A percentile compares a stretch with the other conserved stretches of the same genome.
Evolutionary conservation across 2,797 vertebrate genomes (phyloP).

Genomic region (Bovichtus diacanthus): DNA sequence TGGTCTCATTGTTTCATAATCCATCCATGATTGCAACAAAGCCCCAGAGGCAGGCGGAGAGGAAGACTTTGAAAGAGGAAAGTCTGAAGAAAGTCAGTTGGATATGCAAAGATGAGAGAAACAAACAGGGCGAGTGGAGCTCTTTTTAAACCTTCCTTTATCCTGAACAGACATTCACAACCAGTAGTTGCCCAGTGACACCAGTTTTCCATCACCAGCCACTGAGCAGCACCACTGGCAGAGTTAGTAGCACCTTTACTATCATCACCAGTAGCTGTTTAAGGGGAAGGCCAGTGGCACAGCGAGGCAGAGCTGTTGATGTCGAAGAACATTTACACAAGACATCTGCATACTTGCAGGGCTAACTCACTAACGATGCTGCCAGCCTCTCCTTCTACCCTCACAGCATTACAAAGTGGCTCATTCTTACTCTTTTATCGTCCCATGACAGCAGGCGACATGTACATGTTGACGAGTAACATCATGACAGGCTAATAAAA

Average conservation of each 20-base stretch:
- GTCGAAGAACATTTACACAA: slow-evolving; percentile 30
- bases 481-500: slow-evolving; percentile 7
- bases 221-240: background rate
- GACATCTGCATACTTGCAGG: slow-evolving; percentile 24
- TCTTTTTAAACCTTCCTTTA: slow-evolving; percentile 1
- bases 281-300: background rate
- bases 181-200: background rate
- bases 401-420: slow-evolving; percentile 26
- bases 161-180: background rate
- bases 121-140: background rate
- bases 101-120: background rate
- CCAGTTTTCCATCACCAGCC: background rate
- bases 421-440: slow-evolving; percentile 39
- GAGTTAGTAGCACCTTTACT: slow-evolving; percentile 15
- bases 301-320: slow-evolving; percentile 10
- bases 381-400: slow-evolving; percentile 1
- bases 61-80: background rate
- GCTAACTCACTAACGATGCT: background rate
- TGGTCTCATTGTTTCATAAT: background rate
- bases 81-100: background rate
- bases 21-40: slow-evolving; percentile 8
- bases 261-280: background rate
- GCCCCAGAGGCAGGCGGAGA: slow-evolving; percentile 1
- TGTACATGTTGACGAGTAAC: slow-evolving; percentile 23
- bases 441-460: slow-evolving; percentile 15